Evolutionary conservation across 1,140 invertebrate genomes (phyloP).

Genomic region (Apis cerana): DNA sequence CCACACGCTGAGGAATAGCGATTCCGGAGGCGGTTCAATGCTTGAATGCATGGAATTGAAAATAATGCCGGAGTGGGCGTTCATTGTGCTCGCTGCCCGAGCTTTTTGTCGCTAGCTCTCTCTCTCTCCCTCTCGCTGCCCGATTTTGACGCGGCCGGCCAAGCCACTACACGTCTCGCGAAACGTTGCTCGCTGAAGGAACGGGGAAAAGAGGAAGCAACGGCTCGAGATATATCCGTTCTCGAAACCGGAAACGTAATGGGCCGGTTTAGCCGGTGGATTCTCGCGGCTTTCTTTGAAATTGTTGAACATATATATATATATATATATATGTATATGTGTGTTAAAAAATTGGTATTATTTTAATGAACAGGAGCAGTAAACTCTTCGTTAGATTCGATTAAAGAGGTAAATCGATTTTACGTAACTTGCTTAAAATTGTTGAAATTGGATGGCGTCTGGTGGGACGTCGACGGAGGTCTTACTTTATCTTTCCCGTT

Average conservation of each 20-base stretch:
- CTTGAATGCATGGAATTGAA: slow-evolving; percentile 59
- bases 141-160: slow-evolving; percentile 41
- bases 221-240: too few species aligned
- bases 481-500: too few species aligned
- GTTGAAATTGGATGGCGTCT: slow-evolving; percentile 25
- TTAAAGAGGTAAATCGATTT: background rate
- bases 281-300: too few species aligned
- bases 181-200: background rate
- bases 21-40: slow-evolving; percentile 56
- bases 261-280: too few species aligned
- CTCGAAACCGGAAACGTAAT: too few species aligned
- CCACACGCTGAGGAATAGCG: slow-evolving; percentile 41
- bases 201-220: too few species aligned
- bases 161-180: slow-evolving; percentile 34
- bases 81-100: slow-evolving; percentile 47
- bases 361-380: background rate
- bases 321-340: too few species aligned
- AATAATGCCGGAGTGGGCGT: slow-evolving; percentile 59
- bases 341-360: too few species aligned
- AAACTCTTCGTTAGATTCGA: slow-evolving; percentile 31
- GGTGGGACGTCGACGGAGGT: background rate
- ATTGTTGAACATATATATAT: too few species aligned
- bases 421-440: background rate
- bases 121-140: background rate
- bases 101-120: slow-evolving; percentile 43